phyloP scores from a whole-genome alignment of 2,113 vertebrate genomes.

The Perognathus longimembris region DNA sequence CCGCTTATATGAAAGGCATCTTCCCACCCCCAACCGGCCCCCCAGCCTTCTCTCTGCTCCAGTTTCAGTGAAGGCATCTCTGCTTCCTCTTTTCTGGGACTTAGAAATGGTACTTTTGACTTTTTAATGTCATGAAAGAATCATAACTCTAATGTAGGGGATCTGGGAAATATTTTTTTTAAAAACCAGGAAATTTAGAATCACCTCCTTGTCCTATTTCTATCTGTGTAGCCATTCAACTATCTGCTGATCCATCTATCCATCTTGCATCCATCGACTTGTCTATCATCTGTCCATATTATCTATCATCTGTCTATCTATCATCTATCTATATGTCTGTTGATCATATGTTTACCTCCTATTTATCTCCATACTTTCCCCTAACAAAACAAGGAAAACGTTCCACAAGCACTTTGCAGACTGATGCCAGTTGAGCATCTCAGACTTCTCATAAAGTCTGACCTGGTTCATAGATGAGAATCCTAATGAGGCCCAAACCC shows the following conservation, averaged over 20 bases:
- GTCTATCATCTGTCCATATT: background rate
- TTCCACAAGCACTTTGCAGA: background rate
- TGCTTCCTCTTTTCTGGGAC: constrained; percentile 62
- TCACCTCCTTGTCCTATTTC: background rate
- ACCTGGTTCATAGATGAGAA: background rate
- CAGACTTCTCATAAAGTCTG: background rate
- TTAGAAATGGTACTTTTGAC: background rate
- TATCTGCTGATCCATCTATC: background rate
- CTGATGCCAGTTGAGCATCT: background rate
- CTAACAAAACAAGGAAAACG: background rate
- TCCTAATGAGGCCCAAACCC: background rate
- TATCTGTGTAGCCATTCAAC: background rate
- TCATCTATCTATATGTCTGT: background rate
- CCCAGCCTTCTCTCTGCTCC: background rate
- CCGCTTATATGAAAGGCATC: background rate
- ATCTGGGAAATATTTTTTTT: background rate
- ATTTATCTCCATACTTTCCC: background rate
- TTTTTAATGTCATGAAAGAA: background rate
- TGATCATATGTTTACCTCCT: background rate
- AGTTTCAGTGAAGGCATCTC: fast-evolving
- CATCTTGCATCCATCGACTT: background rate
- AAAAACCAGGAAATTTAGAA: background rate
- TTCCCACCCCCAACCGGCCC: fast-evolving
- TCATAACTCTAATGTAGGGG: background rate
- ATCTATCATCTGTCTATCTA: background rate